Base-by-base conservation (phyloP, 2,797 vertebrate genomes). In the Schizopygopsis pylzovi region DNA sequence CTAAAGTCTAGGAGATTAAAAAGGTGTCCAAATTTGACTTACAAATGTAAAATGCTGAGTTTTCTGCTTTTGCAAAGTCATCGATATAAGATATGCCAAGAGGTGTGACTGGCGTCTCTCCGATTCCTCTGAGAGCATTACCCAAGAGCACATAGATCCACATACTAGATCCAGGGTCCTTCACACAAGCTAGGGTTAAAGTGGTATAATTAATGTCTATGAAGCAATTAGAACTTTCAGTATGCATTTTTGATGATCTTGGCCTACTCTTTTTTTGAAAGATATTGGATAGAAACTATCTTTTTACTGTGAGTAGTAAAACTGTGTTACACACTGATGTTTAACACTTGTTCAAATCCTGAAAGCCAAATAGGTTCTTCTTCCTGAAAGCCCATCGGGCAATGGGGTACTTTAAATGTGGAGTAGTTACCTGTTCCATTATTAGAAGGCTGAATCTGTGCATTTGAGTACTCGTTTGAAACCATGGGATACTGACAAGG, bases 31-130 rank as follows among this genome's bases (percentile, higher is more conserved):
- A 49, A 65, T 63, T 49, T 79, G 67, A 77, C 87, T 94, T 93
- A 98, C 98, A 97, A 18, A 99, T 97, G n/a, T 98, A 99, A 87
- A 99, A 95, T 12, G 97, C 96, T 7, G 97, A 96, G 88, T 98
- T 97, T 90, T 98, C 96, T 15, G 95, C 93, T 92, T 94, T 96
- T 8, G 97, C 95, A 89, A 97, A 99, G 88, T 99, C 98, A 72
- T 99, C 98, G 13, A 99, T 94, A 47, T 98, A 99, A 22, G 98
- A 97, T 92, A 99, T 96, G 54, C 98, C 98, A 85, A 99, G 87
- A 0, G 98, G 98, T 10, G 95, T 95, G 89, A 99, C 92, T 0
- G 98, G 98, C 7, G 97, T 97, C 90, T 99, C 98, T 79, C 98
- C 98, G n/a, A 99, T 95, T 22, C 98, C 98, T 82, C 98, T 95